Conservation (phyloP, 2,797 vertebrate species). For the Melopsittacus undulatus region DNA sequence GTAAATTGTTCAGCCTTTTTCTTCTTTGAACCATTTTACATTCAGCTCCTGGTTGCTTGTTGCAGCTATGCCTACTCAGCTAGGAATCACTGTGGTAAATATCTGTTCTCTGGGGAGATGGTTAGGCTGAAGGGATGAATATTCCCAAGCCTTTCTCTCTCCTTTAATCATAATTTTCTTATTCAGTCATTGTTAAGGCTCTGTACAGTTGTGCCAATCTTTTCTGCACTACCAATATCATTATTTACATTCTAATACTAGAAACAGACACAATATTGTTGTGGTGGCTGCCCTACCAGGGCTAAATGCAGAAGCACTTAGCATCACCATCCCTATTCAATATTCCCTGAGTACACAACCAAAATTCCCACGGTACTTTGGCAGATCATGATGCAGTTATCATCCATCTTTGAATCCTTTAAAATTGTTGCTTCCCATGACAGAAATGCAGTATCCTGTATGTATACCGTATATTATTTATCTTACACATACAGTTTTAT, state of each 20-base stretch:
- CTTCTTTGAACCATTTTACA: not conserved
- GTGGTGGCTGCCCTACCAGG: not conserved
- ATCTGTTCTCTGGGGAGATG: not conserved
- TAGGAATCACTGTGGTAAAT: not conserved
- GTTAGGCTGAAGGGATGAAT: not conserved
- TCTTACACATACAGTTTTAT: accelerated
- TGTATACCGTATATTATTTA: not conserved
- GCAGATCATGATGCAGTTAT: not conserved
- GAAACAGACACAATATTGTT: not conserved
- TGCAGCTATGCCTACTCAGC: not conserved
- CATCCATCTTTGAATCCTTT: not conserved
- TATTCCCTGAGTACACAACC: not conserved
- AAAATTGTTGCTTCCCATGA: not conserved
- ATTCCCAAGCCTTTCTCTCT: not conserved
- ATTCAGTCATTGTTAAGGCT: not conserved
- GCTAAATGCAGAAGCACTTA: not conserved
- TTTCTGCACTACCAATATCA: not conserved
- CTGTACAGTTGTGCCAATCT: not conserved
- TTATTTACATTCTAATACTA: not conserved
- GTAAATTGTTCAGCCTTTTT: not conserved
- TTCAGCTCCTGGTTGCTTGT: not conserved
- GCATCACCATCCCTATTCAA: not conserved
- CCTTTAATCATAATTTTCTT: not conserved
- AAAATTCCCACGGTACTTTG: not conserved
- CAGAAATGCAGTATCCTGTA: not conserved